phyloP scores from a whole-genome alignment of 2,113 vertebrate species.

The Puntigrus tetrazona region DNA sequence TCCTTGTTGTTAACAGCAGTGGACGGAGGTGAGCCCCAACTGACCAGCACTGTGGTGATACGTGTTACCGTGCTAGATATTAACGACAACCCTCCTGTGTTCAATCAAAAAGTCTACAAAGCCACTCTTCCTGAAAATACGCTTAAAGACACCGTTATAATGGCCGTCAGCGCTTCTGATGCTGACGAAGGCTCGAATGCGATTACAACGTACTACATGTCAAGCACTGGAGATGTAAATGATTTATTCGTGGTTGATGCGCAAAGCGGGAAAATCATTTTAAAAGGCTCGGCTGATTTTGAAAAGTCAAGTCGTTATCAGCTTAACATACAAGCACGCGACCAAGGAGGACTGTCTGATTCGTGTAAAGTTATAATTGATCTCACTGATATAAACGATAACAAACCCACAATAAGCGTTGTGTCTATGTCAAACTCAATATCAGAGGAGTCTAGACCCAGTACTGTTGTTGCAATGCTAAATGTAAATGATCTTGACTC shows the following conservation, averaged over 20 bases:
- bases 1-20: slow-evolving; percentile 57
- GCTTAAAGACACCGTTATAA: slow-evolving; percentile 38
- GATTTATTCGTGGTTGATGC: slow-evolving; percentile 42
- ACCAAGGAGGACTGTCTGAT: slow-evolving; percentile 63
- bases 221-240: slow-evolving; percentile 26
- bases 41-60: slow-evolving; percentile 60
- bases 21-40: slow-evolving; percentile 62
- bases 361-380: slow-evolving; percentile 68
- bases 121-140: slow-evolving; percentile 55
- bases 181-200: slow-evolving; percentile 47
- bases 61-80: slow-evolving; percentile 73
- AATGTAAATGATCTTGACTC: slow-evolving; percentile 64
- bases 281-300: slow-evolving; percentile 46
- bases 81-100: slow-evolving; percentile 78
- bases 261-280: slow-evolving; percentile 28
- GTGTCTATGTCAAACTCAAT: slow-evolving; percentile 58
- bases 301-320: slow-evolving; percentile 51
- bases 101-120: slow-evolving; percentile 55
- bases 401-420: slow-evolving; percentile 62
- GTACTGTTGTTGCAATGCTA: slow-evolving; percentile 58
- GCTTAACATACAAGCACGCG: slow-evolving; percentile 63
- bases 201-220: slow-evolving; percentile 41
- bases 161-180: slow-evolving; percentile 56
- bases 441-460: slow-evolving; percentile 52
- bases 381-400: slow-evolving; percentile 63